phyloP scores from a whole-genome alignment of 2,797 vertebrate genomes.

The Thaleichthys pacificus region DNA sequence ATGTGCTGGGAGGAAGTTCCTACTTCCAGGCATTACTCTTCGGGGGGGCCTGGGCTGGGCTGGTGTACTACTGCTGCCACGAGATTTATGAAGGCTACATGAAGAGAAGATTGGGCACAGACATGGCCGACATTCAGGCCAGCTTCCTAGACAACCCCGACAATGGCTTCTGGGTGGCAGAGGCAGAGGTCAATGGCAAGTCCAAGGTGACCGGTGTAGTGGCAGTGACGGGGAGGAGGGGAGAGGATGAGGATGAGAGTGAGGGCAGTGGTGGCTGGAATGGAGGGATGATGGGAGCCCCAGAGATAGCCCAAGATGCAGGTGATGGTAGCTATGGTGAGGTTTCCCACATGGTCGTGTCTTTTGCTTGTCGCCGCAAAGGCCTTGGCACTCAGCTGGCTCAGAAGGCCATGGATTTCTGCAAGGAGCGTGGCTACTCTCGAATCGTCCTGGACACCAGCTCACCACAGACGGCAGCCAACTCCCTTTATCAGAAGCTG shows the following conservation, averaged over 20 bases:
- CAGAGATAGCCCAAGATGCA: slow-evolving; percentile 12
- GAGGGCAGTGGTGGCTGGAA: slow-evolving; percentile 52
- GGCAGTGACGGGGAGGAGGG: slow-evolving; percentile 47
- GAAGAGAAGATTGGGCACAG: slow-evolving; percentile 47
- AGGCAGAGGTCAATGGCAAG: slow-evolving; percentile 52
- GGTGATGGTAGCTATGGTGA: slow-evolving; percentile 51
- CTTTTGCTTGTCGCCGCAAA: slow-evolving; percentile 49
- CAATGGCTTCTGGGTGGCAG: slow-evolving; percentile 71
- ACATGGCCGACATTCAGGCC: slow-evolving; percentile 62
- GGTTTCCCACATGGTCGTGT: slow-evolving; percentile 58
- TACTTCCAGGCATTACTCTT: slow-evolving; percentile 71
- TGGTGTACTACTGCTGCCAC: slow-evolving; percentile 70
- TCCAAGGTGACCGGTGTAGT: slow-evolving; percentile 62
- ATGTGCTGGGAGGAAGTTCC: slow-evolving; percentile 72
- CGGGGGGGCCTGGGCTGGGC: slow-evolving; percentile 61
- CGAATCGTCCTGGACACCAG: slow-evolving; percentile 56
- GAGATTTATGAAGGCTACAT: slow-evolving; percentile 66
- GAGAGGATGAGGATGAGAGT: slow-evolving; percentile 8
- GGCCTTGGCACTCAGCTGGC: slow-evolving; percentile 55
- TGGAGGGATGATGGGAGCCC: slow-evolving; percentile 21
- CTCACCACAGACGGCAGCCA: slow-evolving; percentile 58
- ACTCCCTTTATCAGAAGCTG: slow-evolving; percentile 52
- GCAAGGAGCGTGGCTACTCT: slow-evolving; percentile 58
- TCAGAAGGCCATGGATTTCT: slow-evolving; percentile 63
- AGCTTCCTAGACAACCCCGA: slow-evolving; percentile 65